These are phyloP conservation scores for Drosophila murphyi DNA, from an alignment of 1,140 invertebrate species.

Conservation along the genomic window DNA sequence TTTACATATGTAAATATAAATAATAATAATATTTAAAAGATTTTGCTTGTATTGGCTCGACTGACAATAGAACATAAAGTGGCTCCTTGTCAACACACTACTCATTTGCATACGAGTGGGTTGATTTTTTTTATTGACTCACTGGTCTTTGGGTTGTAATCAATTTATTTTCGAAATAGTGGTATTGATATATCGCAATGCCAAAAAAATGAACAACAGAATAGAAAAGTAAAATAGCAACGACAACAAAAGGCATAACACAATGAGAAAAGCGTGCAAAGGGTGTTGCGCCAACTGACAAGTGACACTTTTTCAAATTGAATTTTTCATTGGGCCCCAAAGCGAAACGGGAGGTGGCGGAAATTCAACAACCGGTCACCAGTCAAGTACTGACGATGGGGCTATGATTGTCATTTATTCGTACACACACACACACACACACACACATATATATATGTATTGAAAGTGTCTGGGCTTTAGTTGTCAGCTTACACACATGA, in stretches of 20 bases:
- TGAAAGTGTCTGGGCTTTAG: conserved; percentile 7
- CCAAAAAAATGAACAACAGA: conserved; percentile 51
- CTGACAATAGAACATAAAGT: background rate
- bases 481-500: conserved; percentile 4
- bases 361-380: conserved; percentile 24
- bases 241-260: conserved; percentile 53
- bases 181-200: conserved; percentile 58
- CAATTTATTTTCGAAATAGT: conserved; percentile 70
- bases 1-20: background rate
- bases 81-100: background rate
- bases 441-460: background rate
- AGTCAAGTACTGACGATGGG: conserved; percentile 16
- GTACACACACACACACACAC: too few species aligned
- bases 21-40: conserved; percentile 1
- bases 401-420: conserved; percentile 9
- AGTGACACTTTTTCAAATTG: conserved; percentile 75
- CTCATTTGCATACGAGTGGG: conserved; percentile 54
- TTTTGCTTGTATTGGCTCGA: background rate
- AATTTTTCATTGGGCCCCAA: conserved; percentile 50
- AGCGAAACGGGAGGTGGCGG: background rate
- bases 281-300: conserved; percentile 60
- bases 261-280: conserved; percentile 35
- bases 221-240: conserved; percentile 26
- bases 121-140: conserved; percentile 52
- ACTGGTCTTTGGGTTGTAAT: conserved; percentile 37